A percentile compares a stretch with the other conserved stretches of the same genome.
These are phyloP conservation scores for Xerus rutilus DNA, from an alignment of 2,797 vertebrate genomes.

Conservation along the genomic window DNA sequence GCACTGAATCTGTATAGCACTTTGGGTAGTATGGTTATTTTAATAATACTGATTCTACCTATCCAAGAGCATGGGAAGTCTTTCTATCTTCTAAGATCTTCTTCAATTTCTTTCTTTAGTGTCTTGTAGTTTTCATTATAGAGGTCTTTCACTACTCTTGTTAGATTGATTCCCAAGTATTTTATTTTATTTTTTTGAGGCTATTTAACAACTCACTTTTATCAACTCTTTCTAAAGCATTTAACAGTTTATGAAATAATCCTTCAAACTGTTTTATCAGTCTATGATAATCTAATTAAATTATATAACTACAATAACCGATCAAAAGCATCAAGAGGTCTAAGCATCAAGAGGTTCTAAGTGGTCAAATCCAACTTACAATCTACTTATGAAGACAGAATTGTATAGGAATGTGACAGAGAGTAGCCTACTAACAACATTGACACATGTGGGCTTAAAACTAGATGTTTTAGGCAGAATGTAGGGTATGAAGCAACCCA, in stretches of 20 bases:
- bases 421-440: neutral
- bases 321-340: neutral
- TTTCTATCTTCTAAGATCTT: no score
- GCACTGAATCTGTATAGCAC: no score
- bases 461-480: conserved; percentile 5
- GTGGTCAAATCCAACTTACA: neutral
- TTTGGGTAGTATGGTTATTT: no score
- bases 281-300: conserved; percentile 19
- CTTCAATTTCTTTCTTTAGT: no score
- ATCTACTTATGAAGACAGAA: neutral
- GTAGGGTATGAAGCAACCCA: neutral
- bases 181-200: no score
- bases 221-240: conserved; percentile 10
- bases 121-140: no score
- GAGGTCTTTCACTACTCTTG: no score
- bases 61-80: no score
- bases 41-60: no score
- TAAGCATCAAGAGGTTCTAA: neutral
- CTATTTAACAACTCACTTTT: neutral
- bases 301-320: neutral
- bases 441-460: conserved; percentile 10
- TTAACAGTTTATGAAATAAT: conserved; percentile 23
- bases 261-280: conserved; percentile 18
- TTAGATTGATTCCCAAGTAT: no score
- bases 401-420: neutral